Conservation (phyloP, 2,888 invertebrate genomes). For the Drosophila neotestacea region DNA sequence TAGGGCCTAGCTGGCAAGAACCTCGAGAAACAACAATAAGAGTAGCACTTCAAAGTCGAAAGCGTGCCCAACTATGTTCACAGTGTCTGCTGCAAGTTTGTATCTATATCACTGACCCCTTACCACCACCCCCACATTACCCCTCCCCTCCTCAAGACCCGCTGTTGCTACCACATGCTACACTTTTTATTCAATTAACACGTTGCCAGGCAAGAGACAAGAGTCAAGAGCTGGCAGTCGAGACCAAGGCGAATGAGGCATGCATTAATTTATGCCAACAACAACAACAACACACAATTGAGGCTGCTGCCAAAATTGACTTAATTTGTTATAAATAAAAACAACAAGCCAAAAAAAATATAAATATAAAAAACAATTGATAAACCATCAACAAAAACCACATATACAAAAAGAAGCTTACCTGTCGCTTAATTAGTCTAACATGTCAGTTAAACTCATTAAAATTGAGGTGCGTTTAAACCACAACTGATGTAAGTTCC, state of each 20-base stretch:
- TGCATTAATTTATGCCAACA: conserved; percentile 69
- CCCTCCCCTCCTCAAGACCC: background rate
- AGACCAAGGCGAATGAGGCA: conserved; percentile 54
- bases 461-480: conserved; percentile 42
- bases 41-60: conserved; percentile 41
- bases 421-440: conserved; percentile 34
- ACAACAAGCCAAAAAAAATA: background rate
- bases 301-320: conserved; percentile 68
- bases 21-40: conserved; percentile 21
- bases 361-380: conserved; percentile 17
- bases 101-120: conserved; percentile 18
- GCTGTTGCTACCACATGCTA: conserved; percentile 20
- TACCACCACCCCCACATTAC: background rate
- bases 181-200: conserved; percentile 76
- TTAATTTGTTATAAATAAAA: conserved; percentile 61
- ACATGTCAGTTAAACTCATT: conserved; percentile 6
- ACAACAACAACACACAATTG: conserved; percentile 27
- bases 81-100: conserved; percentile 41
- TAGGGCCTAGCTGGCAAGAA: conserved; percentile 46
- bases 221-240: conserved; percentile 31
- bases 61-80: conserved; percentile 64
- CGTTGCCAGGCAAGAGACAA: conserved; percentile 30
- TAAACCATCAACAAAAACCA: conserved; percentile 14
- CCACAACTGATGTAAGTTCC: conserved; percentile 11
- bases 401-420: conserved; percentile 4